These are phyloP conservation scores for Vulpes vulpes DNA, from an alignment of 2,113 vertebrate species.

Conservation along the genomic window DNA sequence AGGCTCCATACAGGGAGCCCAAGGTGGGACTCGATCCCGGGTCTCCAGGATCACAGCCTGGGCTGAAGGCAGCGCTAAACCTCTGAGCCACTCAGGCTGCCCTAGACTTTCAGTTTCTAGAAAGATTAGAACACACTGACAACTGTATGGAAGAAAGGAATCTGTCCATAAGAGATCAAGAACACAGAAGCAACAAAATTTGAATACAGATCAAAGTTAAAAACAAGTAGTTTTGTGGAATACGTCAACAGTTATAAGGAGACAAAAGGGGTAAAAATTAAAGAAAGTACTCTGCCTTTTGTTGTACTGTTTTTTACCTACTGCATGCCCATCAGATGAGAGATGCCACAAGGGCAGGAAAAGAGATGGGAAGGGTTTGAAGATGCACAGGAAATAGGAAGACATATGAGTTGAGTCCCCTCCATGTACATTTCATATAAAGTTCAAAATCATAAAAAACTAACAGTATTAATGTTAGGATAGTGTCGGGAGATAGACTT, in stretches of 20 bases:
- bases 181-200: not conserved
- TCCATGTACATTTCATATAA: not conserved
- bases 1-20: no score
- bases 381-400: not conserved
- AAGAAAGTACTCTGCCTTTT: not conserved
- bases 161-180: not conserved
- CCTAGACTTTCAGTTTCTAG: not conserved
- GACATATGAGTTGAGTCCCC: not conserved
- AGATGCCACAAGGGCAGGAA: not conserved
- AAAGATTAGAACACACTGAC: not conserved
- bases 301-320: not conserved
- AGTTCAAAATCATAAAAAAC: constrained; percentile 10
- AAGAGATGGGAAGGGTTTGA: accelerated
- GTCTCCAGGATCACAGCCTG: no score
- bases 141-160: not conserved
- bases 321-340: not conserved
- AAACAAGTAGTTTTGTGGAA: not conserved
- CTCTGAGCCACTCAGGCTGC: no score
- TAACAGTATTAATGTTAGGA: not conserved
- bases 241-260: not conserved
- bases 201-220: not conserved
- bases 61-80: no score
- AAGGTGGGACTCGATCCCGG: no score
- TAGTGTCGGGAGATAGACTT: not conserved
- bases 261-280: not conserved